Evolutionary conservation across 2,888 invertebrate species (phyloP), one percentile per base, ranked within the genome.

Genomic region (Danaus chrysippus): DNA sequence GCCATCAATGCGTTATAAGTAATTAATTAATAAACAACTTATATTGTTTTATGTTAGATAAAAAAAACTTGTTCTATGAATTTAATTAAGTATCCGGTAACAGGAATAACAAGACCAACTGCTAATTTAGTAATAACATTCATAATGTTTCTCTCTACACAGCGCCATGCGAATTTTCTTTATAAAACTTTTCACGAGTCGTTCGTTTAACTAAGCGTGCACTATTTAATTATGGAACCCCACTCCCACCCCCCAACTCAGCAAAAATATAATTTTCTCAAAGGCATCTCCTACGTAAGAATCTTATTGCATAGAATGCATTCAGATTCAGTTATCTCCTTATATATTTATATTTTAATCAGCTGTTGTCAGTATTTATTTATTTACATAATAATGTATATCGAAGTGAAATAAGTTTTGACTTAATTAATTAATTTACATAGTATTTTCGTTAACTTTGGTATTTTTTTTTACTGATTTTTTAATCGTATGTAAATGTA

Each of bases 161-260:
- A 65, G 69, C 68, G 63, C 68, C 67, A 71, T 75, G 73, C 72
- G 77, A 75, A 79, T 77, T 77, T 77, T 73, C 75, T 65, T 75
- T 69, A 76, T 76, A 73, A 74, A 75, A 76, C 72, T 76, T 73
- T 76, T 73, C 72, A 67, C 70, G 70, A 71, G 73, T 76, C 73
- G 76, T 74, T 73, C 71, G 73, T 68, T 77, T 81, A 83, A 84
- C 84, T 85, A 85, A 83, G 80, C 83, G 79, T 79, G 70, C 76
- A 81, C 84, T 85, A 84, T 86, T 84, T 85, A 83, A 86, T 85
- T 84, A 85, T 82, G 77, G 71, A 78, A 73, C 79, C 72, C 73
- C 70, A 69, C 65, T n/a, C 53, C 42, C 62, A 59, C 65, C 73
- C 67, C 69, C 75, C 73, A 69, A 69, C 65, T 60, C 65, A 72